Base-by-base conservation (phyloP, 2,113 vertebrate genomes). In the Triplophysa dalaica region DNA sequence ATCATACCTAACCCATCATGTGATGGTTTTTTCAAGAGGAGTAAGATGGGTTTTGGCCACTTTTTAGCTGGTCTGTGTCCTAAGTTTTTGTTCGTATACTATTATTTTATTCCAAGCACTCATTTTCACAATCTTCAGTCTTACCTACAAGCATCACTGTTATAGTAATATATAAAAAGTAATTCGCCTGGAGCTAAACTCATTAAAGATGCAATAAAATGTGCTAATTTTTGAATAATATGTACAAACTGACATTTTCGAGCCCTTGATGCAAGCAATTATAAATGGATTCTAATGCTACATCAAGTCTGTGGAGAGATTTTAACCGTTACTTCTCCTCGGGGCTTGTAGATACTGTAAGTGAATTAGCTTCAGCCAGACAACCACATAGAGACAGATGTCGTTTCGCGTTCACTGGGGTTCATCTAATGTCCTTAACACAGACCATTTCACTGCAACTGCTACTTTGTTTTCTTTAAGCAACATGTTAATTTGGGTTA, bases 171-270 rank as follows among this genome's bases (percentile, higher is more conserved):
- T 79, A 75, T 81, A 80, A 76, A 78, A 86, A 41, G 45, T 54
- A 12, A 74, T 26, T 56, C 48, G 8, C 41, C 22, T n/a, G 43
- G 58, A 16, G 24, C 65, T 61, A 29, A 43, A 48, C 62, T 58
- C 52, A 67, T 81, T 67, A 75, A 81, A 60, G 21, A 81, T 81
- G 70, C 70, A 81, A 81, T 48, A 60, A 52, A 45, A 41, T 21
- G 24, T 60, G 7, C 38, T 21, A 54, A 60, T 33, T n/a, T 33
- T 45, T 81, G 17, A 75, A 66, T 81, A 67, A 75, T 75, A 66
- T 66, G 75, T 75, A 60, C 63, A 66, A 54, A 52, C 43, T 65
- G 29, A 66, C 70, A 65, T 74, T 75, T 65, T 75, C 16, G 16
- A 72, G 48, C 45, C 81, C 41, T 38, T 69, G 66, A 56, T 60